Evolutionary conservation across 2,797 vertebrate species (phyloP).

Genomic region (Siniperca undulata): DNA sequence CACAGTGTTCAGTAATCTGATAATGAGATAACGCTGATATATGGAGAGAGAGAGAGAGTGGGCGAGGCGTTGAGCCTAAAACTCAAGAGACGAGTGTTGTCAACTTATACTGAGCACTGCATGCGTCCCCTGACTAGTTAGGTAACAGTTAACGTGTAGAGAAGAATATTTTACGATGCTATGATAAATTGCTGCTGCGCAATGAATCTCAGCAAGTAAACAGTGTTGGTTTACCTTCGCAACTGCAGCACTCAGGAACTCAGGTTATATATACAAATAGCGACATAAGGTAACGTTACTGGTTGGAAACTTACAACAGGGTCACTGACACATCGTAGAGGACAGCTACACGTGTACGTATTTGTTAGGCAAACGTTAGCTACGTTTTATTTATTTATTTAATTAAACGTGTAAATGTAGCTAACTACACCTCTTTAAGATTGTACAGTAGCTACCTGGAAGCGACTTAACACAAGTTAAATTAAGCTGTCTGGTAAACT

Average conservation of each 20-base stretch:
- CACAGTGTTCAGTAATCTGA: conserved; percentile 71
- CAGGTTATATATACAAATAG: not conserved
- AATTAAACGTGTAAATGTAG: not conserved
- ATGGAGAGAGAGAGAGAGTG: not conserved
- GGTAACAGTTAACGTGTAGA: not conserved
- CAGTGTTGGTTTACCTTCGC: not conserved
- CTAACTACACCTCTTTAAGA: not conserved
- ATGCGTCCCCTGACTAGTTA: not conserved
- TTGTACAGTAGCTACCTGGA: not conserved
- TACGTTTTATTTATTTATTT: fast-evolving
- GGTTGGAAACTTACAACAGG: no score
- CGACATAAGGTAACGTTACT: not conserved
- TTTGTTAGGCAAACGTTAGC: not conserved
- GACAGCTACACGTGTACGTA: no score
- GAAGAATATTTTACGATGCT: no score
- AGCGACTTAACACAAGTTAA: not conserved
- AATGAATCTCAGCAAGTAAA: not conserved
- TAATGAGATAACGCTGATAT: conserved; percentile 75
- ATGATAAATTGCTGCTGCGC: not conserved
- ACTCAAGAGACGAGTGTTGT: conserved; percentile 3
- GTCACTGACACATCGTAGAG: not conserved
- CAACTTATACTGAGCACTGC: not conserved
- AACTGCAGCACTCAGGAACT: not conserved
- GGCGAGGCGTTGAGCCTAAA: conserved; percentile 6
- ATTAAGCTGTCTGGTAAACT: not conserved